Evolutionary conservation across 2,113 vertebrate species (phyloP).

Genomic region (Reinhardtius hippoglossoides): DNA sequence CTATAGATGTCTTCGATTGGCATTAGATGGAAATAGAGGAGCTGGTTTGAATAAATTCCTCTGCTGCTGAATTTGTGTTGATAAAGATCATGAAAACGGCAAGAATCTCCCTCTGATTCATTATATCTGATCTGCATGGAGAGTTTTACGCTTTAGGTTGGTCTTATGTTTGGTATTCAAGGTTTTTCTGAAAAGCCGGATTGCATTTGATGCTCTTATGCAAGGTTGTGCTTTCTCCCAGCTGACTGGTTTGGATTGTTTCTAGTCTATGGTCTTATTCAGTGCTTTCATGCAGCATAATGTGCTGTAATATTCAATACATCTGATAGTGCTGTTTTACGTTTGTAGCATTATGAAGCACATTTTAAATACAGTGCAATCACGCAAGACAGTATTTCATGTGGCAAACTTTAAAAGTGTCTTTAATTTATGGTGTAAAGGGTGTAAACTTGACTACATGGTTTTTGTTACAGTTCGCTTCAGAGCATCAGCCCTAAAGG

Average conservation of each 20-base stretch:
- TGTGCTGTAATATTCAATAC: conserved; percentile 12
- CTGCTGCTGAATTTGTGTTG: not conserved
- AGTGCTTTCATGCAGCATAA: conserved; percentile 29
- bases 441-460: not conserved
- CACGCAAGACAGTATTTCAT: not conserved
- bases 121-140: not conserved
- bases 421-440: not conserved
- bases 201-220: not conserved
- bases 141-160: not conserved
- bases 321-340: conserved; percentile 26
- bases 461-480: no score
- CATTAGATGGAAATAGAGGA: conserved; percentile 12
- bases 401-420: not conserved
- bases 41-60: conserved; percentile 1
- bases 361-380: conserved; percentile 15
- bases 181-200: not conserved
- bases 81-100: conserved; percentile 12
- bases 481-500: no score
- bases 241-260: conserved; percentile 10
- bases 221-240: conserved; percentile 1
- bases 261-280: conserved; percentile 7
- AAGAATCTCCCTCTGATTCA: not conserved
- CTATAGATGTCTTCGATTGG: not conserved
- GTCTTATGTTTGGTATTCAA: not conserved
- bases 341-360: conserved; percentile 31